These are phyloP conservation scores for Beris chalybata DNA, from an alignment of 2,888 invertebrate species.

Conservation along the genomic window DNA sequence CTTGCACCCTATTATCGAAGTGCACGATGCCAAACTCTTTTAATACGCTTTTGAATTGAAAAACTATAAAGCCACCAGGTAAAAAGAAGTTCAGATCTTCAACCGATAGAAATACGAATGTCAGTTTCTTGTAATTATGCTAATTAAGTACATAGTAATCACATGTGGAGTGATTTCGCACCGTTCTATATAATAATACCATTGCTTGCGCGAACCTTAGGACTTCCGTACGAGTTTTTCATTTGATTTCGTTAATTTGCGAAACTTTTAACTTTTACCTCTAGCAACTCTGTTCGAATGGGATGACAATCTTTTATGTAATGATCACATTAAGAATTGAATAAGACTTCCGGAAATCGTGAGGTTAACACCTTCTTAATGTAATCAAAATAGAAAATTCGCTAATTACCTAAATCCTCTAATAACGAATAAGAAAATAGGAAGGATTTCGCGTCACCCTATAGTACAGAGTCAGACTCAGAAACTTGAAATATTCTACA, in stretches of 20 bases:
- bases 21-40: background rate
- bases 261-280: slow-evolving; percentile 4
- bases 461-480: too few species aligned
- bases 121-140: slow-evolving; percentile 5
- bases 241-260: background rate
- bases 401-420: too few species aligned
- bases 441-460: too few species aligned
- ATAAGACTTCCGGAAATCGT: too few species aligned
- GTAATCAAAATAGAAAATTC: too few species aligned
- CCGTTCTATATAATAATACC: background rate
- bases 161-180: slow-evolving; percentile 10
- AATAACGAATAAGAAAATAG: too few species aligned
- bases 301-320: background rate
- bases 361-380: too few species aligned
- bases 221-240: background rate
- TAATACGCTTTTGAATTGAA: background rate
- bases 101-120: background rate
- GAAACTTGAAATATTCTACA: too few species aligned
- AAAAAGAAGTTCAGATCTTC: slow-evolving; percentile 3
- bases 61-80: background rate
- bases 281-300: background rate
- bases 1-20: background rate
- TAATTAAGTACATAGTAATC: slow-evolving; percentile 6
- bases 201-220: background rate
- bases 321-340: too few species aligned